Percentiles rank a stretch among this genome's conserved stretches.
phyloP scores from a whole-genome alignment of 2,888 invertebrate species.

The Cabera pusaria region DNA sequence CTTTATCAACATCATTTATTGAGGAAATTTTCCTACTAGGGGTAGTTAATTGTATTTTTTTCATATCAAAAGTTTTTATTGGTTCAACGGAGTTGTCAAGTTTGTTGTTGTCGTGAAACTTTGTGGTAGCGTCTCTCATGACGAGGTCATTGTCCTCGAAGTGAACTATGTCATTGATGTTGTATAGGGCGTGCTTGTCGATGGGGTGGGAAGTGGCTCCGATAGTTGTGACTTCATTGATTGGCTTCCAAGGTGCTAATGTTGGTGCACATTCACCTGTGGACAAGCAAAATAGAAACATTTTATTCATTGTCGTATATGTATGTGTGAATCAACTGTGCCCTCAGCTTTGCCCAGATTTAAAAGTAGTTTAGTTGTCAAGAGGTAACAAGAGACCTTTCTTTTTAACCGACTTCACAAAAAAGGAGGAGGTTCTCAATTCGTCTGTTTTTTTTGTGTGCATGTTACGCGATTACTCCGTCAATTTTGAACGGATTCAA shows the following conservation, averaged over 20 bases:
- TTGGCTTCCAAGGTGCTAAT: slow-evolving; percentile 66
- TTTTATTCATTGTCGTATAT: too few relatives aligned
- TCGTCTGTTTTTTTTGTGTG: too few relatives aligned
- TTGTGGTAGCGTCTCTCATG: slow-evolving; percentile 64
- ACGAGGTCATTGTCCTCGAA: slow-evolving; percentile 77
- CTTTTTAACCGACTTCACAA: too few relatives aligned
- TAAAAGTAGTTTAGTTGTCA: too few relatives aligned
- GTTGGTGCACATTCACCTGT: slow-evolving; percentile 77
- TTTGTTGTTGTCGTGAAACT: slow-evolving; percentile 59
- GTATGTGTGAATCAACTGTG: too few relatives aligned
- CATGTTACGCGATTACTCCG: too few relatives aligned
- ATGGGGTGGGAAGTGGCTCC: slow-evolving; percentile 45
- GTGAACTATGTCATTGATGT: slow-evolving; percentile 73
- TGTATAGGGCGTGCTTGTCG: slow-evolving; percentile 58
- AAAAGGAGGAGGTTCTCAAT: too few relatives aligned
- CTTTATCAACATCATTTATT: slow-evolving; percentile 35
- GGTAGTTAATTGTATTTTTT: slow-evolving; percentile 23
- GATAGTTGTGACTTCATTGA: slow-evolving; percentile 58
- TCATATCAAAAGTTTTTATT: slow-evolving; percentile 32
- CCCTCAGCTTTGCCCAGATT: too few relatives aligned
- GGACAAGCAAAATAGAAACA: too few relatives aligned
- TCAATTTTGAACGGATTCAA: too few relatives aligned
- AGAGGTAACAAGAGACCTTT: too few relatives aligned
- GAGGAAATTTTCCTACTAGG: slow-evolving; percentile 2
- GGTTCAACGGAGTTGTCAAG: slow-evolving; percentile 65